A percentile compares a stretch with the other conserved stretches of the same genome.
These are phyloP conservation scores for Plumapathes pennacea DNA, from an alignment of 92 coral and sea anemone species.

Conservation along the genomic window DNA sequence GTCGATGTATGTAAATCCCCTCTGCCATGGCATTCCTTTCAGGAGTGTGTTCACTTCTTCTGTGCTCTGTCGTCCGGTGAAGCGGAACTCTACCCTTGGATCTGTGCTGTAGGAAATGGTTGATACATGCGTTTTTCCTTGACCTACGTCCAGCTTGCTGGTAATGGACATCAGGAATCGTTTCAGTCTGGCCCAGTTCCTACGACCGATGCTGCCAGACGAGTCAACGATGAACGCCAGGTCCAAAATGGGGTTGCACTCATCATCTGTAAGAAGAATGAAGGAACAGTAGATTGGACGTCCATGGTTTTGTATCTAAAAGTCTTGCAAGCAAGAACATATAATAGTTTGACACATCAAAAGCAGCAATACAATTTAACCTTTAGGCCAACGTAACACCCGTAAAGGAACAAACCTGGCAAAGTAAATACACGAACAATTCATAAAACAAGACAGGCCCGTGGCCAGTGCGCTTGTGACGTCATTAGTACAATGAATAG, in stretches of 20 bases:
- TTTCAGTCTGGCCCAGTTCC: constrained; percentile 23
- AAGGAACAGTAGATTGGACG: background rate
- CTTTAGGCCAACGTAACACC: no score
- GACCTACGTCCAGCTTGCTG: constrained; percentile 21
- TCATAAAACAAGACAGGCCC: no score
- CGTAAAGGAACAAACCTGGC: no score
- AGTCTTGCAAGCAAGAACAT: no score
- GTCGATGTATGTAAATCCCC: constrained; percentile 35
- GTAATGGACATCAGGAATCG: constrained; percentile 7
- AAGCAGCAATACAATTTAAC: no score
- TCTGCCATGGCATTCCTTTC: constrained; percentile 18
- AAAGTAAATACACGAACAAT: no score
- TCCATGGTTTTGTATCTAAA: no score
- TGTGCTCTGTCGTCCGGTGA: constrained; percentile 9
- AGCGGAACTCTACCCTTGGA: constrained; percentile 18
- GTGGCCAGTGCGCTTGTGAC: no score
- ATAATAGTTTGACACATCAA: no score
- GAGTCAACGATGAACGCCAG: constrained; percentile 35
- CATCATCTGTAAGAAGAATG: constrained; percentile 8
- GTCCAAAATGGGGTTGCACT: constrained; percentile 25
- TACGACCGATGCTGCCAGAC: constrained; percentile 40
- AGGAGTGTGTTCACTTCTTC: constrained; percentile 4
- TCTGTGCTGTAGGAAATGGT: constrained; percentile 29
- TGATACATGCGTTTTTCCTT: constrained; percentile 39
- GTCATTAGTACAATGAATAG: no score